Conservation (phyloP, 2,113 vertebrate species). For the Myodes glareolus region DNA sequence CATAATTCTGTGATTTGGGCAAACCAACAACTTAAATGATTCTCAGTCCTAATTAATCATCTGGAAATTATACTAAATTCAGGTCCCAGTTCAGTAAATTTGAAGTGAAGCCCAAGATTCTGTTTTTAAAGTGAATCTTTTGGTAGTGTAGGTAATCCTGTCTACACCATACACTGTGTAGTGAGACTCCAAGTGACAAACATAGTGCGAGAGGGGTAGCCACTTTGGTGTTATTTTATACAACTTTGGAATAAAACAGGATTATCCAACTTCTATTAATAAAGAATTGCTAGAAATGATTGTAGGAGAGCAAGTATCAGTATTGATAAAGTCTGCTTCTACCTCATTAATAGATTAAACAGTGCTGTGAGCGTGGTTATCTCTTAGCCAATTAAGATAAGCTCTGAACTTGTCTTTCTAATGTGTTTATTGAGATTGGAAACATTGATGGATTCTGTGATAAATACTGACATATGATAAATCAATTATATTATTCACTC, state of each 20-base stretch:
- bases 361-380: slow-evolving; percentile 85
- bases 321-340: slow-evolving; percentile 88
- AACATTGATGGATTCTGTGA: slow-evolving; percentile 84
- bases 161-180: not conserved
- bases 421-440: slow-evolving; percentile 87
- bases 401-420: slow-evolving; percentile 85
- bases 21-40: not conserved
- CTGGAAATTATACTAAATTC: not conserved
- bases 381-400: slow-evolving; percentile 90
- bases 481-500: slow-evolving; percentile 41
- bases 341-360: slow-evolving; percentile 87
- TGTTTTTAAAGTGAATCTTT: not conserved
- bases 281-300: slow-evolving; percentile 80
- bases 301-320: slow-evolving; percentile 86
- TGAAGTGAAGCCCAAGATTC: not conserved
- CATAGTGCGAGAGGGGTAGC: slow-evolving; percentile 6
- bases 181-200: not conserved
- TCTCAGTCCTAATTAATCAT: not conserved
- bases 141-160: not conserved
- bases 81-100: not conserved
- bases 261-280: slow-evolving; percentile 82
- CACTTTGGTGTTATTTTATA: slow-evolving; percentile 45
- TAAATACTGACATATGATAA: slow-evolving; percentile 79
- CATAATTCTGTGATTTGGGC: not conserved
- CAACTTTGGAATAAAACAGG: slow-evolving; percentile 77